A percentile compares a stretch with the other conserved stretches of the same genome.
phyloP scores from a whole-genome alignment of 2,113 vertebrate genomes.

The Elephantulus edwardii region DNA sequence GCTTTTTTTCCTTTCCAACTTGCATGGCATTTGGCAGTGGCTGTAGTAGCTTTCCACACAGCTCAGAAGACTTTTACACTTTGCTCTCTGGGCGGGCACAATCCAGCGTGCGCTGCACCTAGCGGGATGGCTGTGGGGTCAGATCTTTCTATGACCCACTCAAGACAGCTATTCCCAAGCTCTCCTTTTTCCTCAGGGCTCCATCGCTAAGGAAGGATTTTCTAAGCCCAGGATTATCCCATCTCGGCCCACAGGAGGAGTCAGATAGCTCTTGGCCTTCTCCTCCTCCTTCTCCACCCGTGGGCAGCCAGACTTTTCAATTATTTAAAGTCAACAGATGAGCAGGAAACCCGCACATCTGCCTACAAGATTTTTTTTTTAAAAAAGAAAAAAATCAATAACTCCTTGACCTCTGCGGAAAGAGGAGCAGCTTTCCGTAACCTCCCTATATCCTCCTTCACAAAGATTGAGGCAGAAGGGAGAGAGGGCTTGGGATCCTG shows the following conservation, averaged over 20 bases:
- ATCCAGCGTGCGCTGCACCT: neutral
- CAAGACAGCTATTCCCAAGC: neutral
- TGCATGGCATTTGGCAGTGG: neutral
- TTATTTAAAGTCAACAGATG: slow-evolving; percentile 72
- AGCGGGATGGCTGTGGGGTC: neutral
- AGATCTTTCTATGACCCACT: neutral
- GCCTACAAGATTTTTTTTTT: slow-evolving; percentile 65
- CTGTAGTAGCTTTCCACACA: slow-evolving; percentile 65
- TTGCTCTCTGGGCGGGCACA: neutral
- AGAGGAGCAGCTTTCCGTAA: slow-evolving; percentile 54
- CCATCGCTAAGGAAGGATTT: slow-evolving; percentile 28
- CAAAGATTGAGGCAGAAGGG: slow-evolving; percentile 6
- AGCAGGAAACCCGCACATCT: slow-evolving; percentile 60
- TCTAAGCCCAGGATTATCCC: slow-evolving; percentile 54
- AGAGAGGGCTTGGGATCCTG: neutral
- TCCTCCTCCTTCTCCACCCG: slow-evolving; percentile 53
- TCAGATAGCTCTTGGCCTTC: slow-evolving; percentile 48
- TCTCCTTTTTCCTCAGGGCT: neutral
- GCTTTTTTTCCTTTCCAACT: slow-evolving; percentile 22
- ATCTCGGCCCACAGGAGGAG: slow-evolving; percentile 62
- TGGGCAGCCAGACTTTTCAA: slow-evolving; percentile 60
- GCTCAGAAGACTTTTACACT: slow-evolving; percentile 25
- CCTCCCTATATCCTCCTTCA: slow-evolving; percentile 44
- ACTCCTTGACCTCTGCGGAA: slow-evolving; percentile 51
- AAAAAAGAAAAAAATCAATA: no score